A percentile compares a stretch with the other conserved stretches of the same genome.
These are phyloP conservation scores for Chrysotoxum bicinctum DNA, from an alignment of 2,888 invertebrate species.

Conservation along the genomic window DNA sequence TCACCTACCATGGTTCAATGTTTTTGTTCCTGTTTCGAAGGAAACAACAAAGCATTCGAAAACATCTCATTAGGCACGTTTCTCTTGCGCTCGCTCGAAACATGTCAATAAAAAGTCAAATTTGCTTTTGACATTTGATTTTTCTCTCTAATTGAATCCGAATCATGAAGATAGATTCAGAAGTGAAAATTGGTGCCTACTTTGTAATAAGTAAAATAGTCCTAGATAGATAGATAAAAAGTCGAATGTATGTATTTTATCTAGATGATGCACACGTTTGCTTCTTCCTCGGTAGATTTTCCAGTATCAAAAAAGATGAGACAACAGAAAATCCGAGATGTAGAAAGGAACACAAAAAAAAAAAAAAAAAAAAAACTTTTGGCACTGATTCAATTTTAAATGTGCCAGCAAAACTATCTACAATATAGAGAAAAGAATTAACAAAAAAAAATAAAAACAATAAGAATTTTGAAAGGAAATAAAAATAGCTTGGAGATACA, in stretches of 20 bases:
- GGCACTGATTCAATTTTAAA: constrained; percentile 37
- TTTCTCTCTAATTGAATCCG: constrained; percentile 25
- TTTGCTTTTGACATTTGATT: constrained; percentile 6
- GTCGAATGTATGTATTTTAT: background rate
- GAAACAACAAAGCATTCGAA: background rate
- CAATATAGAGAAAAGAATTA: background rate
- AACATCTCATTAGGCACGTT: background rate
- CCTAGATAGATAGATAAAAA: background rate
- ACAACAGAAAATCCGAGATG: background rate
- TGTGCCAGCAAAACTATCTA: constrained; percentile 30
- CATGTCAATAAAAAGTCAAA: constrained; percentile 22
- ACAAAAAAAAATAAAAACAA: constrained; percentile 11
- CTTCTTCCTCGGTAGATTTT: background rate
- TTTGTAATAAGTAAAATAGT: background rate
- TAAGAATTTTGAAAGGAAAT: constrained; percentile 5
- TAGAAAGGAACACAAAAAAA: background rate
- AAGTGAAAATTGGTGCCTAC: constrained; percentile 3
- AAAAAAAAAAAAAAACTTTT: background rate
- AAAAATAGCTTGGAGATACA: constrained; percentile 7
- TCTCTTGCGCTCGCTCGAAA: background rate
- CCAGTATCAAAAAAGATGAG: constrained; percentile 8
- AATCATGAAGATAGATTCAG: background rate
- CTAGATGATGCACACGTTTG: constrained; percentile 11
- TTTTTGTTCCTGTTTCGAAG: background rate
- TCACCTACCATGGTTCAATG: background rate